These are phyloP conservation scores for Leistus spinibarbis DNA, from an alignment of 2,888 invertebrate genomes.

Conservation along the genomic window DNA sequence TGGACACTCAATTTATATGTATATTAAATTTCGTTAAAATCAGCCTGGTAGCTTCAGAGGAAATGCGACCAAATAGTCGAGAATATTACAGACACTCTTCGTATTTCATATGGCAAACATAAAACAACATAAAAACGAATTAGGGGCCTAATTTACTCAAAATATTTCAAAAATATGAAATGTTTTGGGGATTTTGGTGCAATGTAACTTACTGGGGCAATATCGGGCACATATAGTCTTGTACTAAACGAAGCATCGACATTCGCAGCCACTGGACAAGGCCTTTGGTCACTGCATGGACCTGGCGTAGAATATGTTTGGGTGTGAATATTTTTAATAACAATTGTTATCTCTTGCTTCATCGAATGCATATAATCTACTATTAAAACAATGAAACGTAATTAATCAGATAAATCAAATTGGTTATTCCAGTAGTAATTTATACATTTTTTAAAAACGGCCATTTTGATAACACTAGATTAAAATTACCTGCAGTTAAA, in stretches of 20 bases:
- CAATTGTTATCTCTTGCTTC: slow-evolving; percentile 16
- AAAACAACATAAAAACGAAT: too few species aligned
- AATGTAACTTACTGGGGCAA: slow-evolving; percentile 28
- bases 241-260: slow-evolving; percentile 19
- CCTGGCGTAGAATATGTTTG: neutral
- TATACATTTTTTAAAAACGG: neutral
- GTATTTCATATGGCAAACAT: too few species aligned
- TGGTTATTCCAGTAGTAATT: neutral
- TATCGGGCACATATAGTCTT: slow-evolving; percentile 3
- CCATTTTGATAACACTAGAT: neutral
- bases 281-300: slow-evolving; percentile 1
- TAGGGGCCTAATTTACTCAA: too few species aligned
- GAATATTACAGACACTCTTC: too few species aligned
- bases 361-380: slow-evolving; percentile 5
- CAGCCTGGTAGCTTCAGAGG: too few species aligned
- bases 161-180: too few species aligned
- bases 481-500: slow-evolving; percentile 42
- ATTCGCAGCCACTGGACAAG: slow-evolving; percentile 13
- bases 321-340: slow-evolving; percentile 10
- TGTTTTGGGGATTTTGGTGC: neutral
- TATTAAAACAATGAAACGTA: neutral
- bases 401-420: neutral
- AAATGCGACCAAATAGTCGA: too few species aligned
- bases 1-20: too few species aligned
- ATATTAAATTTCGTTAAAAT: too few species aligned